Conservation (phyloP, 2,113 vertebrate genomes). For the Varanus salvator region DNA sequence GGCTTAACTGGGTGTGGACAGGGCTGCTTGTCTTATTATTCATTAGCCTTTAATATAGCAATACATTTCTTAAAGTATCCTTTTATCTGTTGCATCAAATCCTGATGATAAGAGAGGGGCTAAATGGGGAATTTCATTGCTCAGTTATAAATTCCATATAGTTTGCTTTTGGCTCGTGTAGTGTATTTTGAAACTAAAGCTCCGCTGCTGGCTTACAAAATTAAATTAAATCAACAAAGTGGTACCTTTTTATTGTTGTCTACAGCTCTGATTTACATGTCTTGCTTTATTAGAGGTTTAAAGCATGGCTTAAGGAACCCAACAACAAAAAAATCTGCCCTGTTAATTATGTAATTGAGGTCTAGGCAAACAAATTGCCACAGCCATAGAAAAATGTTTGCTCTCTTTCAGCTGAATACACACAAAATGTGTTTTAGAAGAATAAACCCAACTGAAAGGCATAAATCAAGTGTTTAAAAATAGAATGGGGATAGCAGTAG, state of each 20-base stretch:
- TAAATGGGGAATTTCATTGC: not conserved
- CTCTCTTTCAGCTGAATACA: constrained; percentile 56
- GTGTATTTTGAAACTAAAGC: constrained; percentile 39
- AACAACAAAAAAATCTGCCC: constrained; percentile 36
- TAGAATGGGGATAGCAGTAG: not conserved
- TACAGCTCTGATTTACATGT: constrained; percentile 37
- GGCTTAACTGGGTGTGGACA: constrained; percentile 16
- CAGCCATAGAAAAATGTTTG: constrained; percentile 31
- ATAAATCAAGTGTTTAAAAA: constrained; percentile 48
- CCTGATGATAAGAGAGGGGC: constrained; percentile 7
- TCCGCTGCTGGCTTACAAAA: constrained; percentile 47
- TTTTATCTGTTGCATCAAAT: constrained; percentile 47
- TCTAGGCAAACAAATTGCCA: constrained; percentile 50
- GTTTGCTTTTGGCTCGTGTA: constrained; percentile 24
- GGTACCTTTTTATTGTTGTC: not conserved
- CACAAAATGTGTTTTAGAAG: constrained; percentile 52
- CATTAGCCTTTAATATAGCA: not conserved
- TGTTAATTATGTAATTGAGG: constrained; percentile 57
- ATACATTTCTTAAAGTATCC: constrained; percentile 12
- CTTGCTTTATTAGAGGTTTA: constrained; percentile 49
- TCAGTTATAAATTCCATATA: constrained; percentile 33
- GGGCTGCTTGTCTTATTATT: not conserved
- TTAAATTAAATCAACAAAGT: constrained; percentile 28
- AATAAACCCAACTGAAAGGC: constrained; percentile 51
- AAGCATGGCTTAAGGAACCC: constrained; percentile 42